Conservation (phyloP, 23 tunicate genomes). For the Ciona savignyi region DNA sequence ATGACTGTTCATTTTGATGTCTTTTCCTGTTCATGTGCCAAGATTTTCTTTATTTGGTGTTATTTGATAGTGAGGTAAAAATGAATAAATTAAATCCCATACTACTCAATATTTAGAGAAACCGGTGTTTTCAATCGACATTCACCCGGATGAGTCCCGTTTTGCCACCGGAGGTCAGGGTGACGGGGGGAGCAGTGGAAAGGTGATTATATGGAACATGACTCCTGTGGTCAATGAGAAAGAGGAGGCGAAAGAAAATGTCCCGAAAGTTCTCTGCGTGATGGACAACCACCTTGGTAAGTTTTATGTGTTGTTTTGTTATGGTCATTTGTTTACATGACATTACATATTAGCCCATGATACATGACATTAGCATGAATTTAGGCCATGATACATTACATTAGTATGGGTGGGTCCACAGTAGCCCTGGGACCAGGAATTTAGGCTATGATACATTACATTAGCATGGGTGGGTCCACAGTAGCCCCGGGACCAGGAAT, state of each 20-base stretch:
- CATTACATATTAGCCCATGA: background rate
- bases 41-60: too few species aligned
- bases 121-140: conserved; percentile 80
- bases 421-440: too few species aligned
- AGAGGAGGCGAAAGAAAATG: conserved; percentile 46
- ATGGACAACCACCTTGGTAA: conserved; percentile 95
- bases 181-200: conserved; percentile 84
- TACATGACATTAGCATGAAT: background rate
- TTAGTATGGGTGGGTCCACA: too few species aligned
- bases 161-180: conserved; percentile 98
- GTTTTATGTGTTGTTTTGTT: background rate
- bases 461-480: too few species aligned
- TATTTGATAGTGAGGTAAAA: too few species aligned
- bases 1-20: background rate
- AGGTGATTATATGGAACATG: conserved; percentile 94
- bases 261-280: conserved; percentile 83
- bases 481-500: too few species aligned
- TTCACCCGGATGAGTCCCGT: conserved; percentile 98
- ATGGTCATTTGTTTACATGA: background rate
- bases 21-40: too few species aligned
- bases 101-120: conserved; percentile 33
- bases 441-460: too few species aligned
- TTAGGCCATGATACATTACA: background rate
- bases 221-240: conserved; percentile 53
- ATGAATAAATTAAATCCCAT: too few species aligned